Evolutionary conservation across 2,888 invertebrate species (phyloP), one percentile per base, ranked within the genome.

Genomic region (Eupithecia dodoneata): DNA sequence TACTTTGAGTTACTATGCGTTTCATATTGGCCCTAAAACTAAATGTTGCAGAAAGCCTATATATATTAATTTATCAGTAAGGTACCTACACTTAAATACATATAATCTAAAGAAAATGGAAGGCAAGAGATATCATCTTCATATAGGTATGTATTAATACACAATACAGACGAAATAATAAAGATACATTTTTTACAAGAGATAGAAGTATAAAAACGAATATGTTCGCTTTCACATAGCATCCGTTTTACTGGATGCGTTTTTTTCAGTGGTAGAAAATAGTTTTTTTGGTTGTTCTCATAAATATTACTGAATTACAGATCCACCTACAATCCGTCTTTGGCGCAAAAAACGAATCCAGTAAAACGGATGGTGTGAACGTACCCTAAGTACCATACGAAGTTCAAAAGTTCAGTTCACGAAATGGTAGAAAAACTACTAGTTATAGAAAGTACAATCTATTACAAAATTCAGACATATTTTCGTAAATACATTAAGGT

Each of bases 351-450:
- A 30, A 30, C 30, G 30, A 30, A 30, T 30, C 30, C 30, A 30
- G 30, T 30, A 30, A 30, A 30, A 30, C 30, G 30, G 30, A 30
- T 30, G 30, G 30, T 30, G 30, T 30, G 30, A 30, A 30, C 30
- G 30, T 30, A 30, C 30, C 30, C 30, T 30, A 65, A 41, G 4
- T 41, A 65, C 2, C 52, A 63, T 42, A 66, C 42, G 42, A 66
- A 5, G 15, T 30, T 41, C 9, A 65, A 13, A 59, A 42, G 2
- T 66, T 42, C 15, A 66, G 66, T 66, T 66, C 6, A 42, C 6
- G 42, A 66, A 66, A 66, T 66, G 6, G 15, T 66, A 66, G 41
- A 65, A 66, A 66, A 66, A 66, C 66, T 66, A 66, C 42, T 42
- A 18, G 18, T 42, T 42, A 66, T 18, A 15, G 42, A 66, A 42